Evolutionary conservation across 2,888 invertebrate species (phyloP), one percentile per base, ranked within the genome.

Genomic region (Agrotis puta): DNA sequence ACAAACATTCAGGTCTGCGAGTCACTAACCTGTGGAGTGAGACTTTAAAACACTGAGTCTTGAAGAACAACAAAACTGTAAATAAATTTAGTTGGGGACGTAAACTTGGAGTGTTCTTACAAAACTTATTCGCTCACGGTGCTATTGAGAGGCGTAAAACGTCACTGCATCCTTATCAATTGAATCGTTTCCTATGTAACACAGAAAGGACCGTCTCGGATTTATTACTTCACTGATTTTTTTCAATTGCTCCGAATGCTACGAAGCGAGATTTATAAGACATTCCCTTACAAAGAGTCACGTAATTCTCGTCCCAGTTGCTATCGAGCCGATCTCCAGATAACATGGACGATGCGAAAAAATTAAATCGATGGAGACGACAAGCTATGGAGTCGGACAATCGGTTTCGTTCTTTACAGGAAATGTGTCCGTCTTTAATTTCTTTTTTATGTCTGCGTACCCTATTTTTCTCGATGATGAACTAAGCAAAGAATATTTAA

Each of bases 181-280:
- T 85, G 88, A 86, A 89, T 90, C 86, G 86, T 85, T 84, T 84
- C 82, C 87, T 82, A 84, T 87, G 88, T 87, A 83, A 87, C 87
- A 84, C 82, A 83, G 79, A 85, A 83, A 85, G 87, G 83, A 86
- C 86, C 83, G 86, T 83, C 79, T 84, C 83, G 88, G 92, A 95
- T 95, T 95, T 94, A 94, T 94, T 92, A 92, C 92, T 92, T 88
- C 89, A 92, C 91, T 92, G 94, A 93, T 94, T 94, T 94, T n/a
- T 94, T 94, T 94, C 94, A 94, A 95, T 94, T 94, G 93, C 92
- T 91, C 85, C 88, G 88, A 92, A 92, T 88, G 91, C 89, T 91
- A 79, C 88, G 88, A 87, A 89, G 89, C 89, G 91, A 91, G 94
- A 94, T 94, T 94, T 94, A 92, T 94, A 94, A 94, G 93, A 91